These are phyloP conservation scores for Drosophila borborema DNA, from an alignment of 2,888 invertebrate species.

Conservation along the genomic window DNA sequence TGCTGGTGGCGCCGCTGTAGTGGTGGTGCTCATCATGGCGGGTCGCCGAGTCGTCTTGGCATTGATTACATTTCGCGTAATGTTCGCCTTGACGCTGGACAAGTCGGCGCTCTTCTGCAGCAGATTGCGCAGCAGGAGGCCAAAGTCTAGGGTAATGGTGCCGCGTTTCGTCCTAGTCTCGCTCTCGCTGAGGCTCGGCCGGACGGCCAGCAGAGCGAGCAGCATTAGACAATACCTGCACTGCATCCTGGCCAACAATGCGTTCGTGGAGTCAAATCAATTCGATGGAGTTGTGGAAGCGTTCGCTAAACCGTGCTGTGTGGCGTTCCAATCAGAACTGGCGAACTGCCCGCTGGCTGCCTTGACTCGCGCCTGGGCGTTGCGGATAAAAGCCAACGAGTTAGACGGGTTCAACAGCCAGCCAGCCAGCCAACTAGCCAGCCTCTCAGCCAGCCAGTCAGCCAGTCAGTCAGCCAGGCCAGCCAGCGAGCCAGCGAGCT, in stretches of 20 bases:
- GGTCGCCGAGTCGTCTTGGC: slow-evolving; percentile 48
- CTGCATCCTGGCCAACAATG: slow-evolving; percentile 35
- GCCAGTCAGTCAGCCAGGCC: slow-evolving; percentile 5
- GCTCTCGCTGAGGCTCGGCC: neutral
- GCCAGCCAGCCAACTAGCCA: slow-evolving; percentile 5
- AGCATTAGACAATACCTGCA: slow-evolving; percentile 17
- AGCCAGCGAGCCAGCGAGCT: slow-evolving; percentile 1
- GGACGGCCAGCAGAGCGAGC: slow-evolving; percentile 10
- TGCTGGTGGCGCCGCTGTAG: slow-evolving; percentile 19
- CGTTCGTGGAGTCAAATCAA: neutral
- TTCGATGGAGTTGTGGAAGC: slow-evolving; percentile 7
- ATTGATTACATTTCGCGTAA: slow-evolving; percentile 30
- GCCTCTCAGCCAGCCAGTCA: neutral
- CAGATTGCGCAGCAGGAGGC: slow-evolving; percentile 73
- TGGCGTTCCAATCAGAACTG: slow-evolving; percentile 75
- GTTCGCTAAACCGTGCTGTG: slow-evolving; percentile 53
- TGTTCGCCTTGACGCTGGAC: slow-evolving; percentile 67
- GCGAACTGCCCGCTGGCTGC: slow-evolving; percentile 48
- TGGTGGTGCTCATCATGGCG: slow-evolving; percentile 21
- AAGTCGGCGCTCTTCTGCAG: slow-evolving; percentile 76
- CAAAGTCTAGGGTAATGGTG: slow-evolving; percentile 74
- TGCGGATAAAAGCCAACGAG: slow-evolving; percentile 67
- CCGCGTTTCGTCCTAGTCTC: slow-evolving; percentile 56
- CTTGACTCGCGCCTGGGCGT: slow-evolving; percentile 73
- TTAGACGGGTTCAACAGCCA: slow-evolving; percentile 68